phyloP scores from a whole-genome alignment of 1,140 invertebrate genomes.

The Papilio aristodemus region DNA sequence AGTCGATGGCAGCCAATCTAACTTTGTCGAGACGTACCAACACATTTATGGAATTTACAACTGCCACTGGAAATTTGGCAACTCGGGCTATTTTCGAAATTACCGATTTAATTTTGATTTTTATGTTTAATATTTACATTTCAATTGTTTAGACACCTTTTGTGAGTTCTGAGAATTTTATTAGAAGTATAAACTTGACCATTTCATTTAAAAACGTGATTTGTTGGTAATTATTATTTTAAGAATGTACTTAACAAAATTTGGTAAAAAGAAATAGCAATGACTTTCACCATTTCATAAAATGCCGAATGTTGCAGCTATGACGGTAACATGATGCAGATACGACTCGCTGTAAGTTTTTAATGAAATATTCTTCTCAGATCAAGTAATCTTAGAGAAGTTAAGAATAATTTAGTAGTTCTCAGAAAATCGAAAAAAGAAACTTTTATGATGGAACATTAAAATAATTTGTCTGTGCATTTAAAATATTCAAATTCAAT shows the following conservation, averaged over 20 bases:
- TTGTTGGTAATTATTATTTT: too few species aligned
- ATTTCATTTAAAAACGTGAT: too few species aligned
- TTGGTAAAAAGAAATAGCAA: too few species aligned
- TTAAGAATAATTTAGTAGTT: slow-evolving; percentile 55
- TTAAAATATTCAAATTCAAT: neutral
- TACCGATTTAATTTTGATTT: neutral
- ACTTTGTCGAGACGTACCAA: slow-evolving; percentile 60
- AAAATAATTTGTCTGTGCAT: slow-evolving; percentile 26
- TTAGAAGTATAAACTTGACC: too few species aligned
- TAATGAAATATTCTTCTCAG: slow-evolving; percentile 61
- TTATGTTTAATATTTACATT: too few species aligned
- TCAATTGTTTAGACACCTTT: too few species aligned
- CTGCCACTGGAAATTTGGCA: slow-evolving; percentile 2
- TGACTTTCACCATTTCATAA: slow-evolving; percentile 18
- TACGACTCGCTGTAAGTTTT: slow-evolving; percentile 65
- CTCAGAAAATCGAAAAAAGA: slow-evolving; percentile 32
- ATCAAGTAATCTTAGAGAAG: slow-evolving; percentile 48
- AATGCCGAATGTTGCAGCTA: slow-evolving; percentile 13
- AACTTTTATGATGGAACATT: slow-evolving; percentile 30
- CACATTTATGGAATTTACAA: slow-evolving; percentile 52
- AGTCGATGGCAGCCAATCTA: slow-evolving; percentile 63
- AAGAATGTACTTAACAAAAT: too few species aligned
- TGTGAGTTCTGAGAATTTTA: too few species aligned
- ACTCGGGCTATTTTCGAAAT: slow-evolving; percentile 30
- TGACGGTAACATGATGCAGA: slow-evolving; percentile 44